These are phyloP conservation scores for Megaleporinus macrocephalus DNA, from an alignment of 2,113 vertebrate genomes.

Conservation along the genomic window DNA sequence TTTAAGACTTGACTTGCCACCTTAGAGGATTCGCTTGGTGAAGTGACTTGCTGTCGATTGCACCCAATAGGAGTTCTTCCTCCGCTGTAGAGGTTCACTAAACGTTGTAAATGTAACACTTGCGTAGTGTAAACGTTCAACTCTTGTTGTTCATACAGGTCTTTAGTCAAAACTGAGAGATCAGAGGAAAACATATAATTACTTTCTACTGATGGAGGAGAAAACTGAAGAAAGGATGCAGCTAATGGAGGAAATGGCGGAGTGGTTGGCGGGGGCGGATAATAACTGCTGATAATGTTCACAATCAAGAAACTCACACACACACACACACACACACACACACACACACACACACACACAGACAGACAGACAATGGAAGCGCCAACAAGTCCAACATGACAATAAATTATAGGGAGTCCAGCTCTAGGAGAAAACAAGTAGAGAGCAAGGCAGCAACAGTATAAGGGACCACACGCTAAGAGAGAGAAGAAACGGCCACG, in stretches of 20 bases:
- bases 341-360: slow-evolving; percentile 17
- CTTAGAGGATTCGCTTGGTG: too few species aligned
- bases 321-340: not conserved
- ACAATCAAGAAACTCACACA: not conserved
- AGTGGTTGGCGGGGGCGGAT: not conserved
- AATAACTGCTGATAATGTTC: not conserved
- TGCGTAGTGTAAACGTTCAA: too few species aligned
- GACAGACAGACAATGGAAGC: slow-evolving; percentile 14
- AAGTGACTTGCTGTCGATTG: too few species aligned
- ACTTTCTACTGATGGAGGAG: not conserved
- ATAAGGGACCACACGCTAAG: not conserved
- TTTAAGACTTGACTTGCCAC: too few species aligned
- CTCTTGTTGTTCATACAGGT: not conserved
- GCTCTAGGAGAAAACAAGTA: slow-evolving; percentile 34
- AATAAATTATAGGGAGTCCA: slow-evolving; percentile 58
- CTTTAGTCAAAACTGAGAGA: not conserved
- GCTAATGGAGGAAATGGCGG: not conserved
- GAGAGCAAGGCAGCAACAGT: not conserved
- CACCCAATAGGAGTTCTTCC: too few species aligned
- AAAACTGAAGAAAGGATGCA: not conserved
- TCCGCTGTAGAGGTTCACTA: too few species aligned
- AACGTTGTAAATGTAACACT: too few species aligned
- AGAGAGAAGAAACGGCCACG: slow-evolving; percentile 25
- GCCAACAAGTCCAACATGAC: slow-evolving; percentile 29
- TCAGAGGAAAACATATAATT: not conserved